These are phyloP conservation scores for Orientallactaga sibirica DNA, from an alignment of 2,797 vertebrate species.

Conservation along the genomic window DNA sequence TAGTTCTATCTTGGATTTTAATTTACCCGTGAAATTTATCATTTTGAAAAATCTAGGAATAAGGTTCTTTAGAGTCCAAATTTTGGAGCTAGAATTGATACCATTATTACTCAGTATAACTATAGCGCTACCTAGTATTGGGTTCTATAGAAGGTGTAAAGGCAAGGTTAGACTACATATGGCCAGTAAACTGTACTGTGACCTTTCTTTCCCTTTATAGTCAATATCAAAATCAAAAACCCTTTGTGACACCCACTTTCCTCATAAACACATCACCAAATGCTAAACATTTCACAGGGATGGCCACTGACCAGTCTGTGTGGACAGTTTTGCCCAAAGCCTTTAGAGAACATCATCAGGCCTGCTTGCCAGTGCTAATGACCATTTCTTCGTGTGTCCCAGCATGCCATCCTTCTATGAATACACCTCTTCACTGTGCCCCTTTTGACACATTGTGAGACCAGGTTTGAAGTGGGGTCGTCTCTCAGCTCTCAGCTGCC, in stretches of 20 bases:
- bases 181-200: not conserved
- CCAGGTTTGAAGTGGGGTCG: slow-evolving; percentile 46
- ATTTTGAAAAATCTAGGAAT: slow-evolving; percentile 36
- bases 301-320: not conserved
- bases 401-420: not conserved
- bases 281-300: not conserved
- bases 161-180: not conserved
- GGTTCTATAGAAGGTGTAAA: not conserved
- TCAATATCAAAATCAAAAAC: not conserved
- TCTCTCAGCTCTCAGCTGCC: slow-evolving; percentile 39
- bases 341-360: not conserved
- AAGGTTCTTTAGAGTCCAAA: not conserved
- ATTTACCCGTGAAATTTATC: slow-evolving; percentile 33
- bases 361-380: not conserved
- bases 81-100: slow-evolving; percentile 5
- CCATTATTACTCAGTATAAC: not conserved
- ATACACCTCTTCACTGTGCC: not conserved
- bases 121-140: not conserved
- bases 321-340: not conserved
- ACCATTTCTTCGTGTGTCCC: slow-evolving; percentile 43
- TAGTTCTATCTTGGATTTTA: not conserved
- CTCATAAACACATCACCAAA: not conserved
- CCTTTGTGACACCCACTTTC: not conserved
- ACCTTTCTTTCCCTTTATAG: not conserved
- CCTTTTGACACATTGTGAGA: not conserved